Evolutionary conservation across 2,888 invertebrate genomes (phyloP).

Genomic region (Tipula vernalis): DNA sequence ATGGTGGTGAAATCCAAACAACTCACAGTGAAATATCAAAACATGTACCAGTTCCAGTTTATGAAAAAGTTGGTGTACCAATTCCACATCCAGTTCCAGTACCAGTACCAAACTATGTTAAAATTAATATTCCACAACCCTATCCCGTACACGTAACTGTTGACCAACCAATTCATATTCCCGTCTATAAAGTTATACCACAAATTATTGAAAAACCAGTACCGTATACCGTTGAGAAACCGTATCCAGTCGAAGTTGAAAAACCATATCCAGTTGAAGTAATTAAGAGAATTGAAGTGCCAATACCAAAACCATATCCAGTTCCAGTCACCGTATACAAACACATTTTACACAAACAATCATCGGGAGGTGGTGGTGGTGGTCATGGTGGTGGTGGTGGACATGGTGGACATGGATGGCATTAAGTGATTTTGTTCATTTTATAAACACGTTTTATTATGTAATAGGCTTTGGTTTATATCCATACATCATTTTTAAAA

Average conservation of each 20-base stretch:
- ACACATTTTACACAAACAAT: constrained; percentile 46
- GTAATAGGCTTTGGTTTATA: not conserved
- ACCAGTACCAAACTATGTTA: constrained; percentile 47
- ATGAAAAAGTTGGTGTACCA: constrained; percentile 61
- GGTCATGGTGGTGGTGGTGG: not conserved
- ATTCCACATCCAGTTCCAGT: constrained; percentile 61
- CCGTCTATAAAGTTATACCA: constrained; percentile 59
- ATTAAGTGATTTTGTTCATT: constrained; percentile 13
- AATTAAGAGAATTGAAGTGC: constrained; percentile 58
- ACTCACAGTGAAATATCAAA: constrained; percentile 56
- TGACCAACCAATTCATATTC: constrained; percentile 58
- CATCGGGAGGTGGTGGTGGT: not conserved
- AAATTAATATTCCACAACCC: constrained; percentile 61
- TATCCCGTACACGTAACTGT: constrained; percentile 56
- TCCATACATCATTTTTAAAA: not conserved
- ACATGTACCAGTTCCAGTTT: constrained; percentile 54
- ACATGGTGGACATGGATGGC: constrained; percentile 18
- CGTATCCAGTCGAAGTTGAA: constrained; percentile 50
- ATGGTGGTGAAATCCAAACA: constrained; percentile 35
- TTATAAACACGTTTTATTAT: not conserved
- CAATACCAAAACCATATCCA: constrained; percentile 57
- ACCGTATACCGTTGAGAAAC: constrained; percentile 60
- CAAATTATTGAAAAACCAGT: constrained; percentile 60
- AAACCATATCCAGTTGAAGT: constrained; percentile 65
- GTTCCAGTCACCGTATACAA: constrained; percentile 63